Percentiles rank a stretch among this genome's conserved stretches.
phyloP scores from a whole-genome alignment of 92 coral and sea anemone genomes.

The Epizoanthus scotinus region DNA sequence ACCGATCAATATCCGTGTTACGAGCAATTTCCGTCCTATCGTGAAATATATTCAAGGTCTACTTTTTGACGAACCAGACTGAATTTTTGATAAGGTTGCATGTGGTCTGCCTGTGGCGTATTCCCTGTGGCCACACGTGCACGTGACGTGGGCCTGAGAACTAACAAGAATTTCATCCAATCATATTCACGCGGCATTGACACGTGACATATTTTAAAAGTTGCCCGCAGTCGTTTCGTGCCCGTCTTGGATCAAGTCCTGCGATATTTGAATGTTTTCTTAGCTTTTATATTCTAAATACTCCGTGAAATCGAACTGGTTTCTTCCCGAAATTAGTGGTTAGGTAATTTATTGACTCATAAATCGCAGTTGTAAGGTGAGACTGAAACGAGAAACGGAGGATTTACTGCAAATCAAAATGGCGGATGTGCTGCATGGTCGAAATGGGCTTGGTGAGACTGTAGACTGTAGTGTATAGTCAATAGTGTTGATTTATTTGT shows the following conservation, averaged over 20 bases:
- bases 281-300: background rate
- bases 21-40: no score
- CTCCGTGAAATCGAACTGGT: background rate
- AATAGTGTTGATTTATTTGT: no score
- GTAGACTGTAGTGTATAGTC: no score
- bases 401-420: conserved; percentile 6
- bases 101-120: no score
- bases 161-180: conserved; percentile 27
- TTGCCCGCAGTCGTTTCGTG: conserved; percentile 42
- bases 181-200: conserved; percentile 13
- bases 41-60: no score
- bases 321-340: background rate
- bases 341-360: background rate
- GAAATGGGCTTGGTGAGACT: conserved; percentile 25
- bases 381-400: background rate
- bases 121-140: no score
- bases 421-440: no score
- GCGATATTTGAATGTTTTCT: background rate
- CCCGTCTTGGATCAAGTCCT: conserved; percentile 25
- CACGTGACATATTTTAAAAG: conserved; percentile 59
- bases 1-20: no score
- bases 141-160: conserved; percentile 2
- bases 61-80: no score
- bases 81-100: no score
- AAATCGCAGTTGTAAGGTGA: background rate